These are phyloP conservation scores for Chloropsis cyanopogon DNA, from an alignment of 2,113 vertebrate genomes.

Conservation along the genomic window DNA sequence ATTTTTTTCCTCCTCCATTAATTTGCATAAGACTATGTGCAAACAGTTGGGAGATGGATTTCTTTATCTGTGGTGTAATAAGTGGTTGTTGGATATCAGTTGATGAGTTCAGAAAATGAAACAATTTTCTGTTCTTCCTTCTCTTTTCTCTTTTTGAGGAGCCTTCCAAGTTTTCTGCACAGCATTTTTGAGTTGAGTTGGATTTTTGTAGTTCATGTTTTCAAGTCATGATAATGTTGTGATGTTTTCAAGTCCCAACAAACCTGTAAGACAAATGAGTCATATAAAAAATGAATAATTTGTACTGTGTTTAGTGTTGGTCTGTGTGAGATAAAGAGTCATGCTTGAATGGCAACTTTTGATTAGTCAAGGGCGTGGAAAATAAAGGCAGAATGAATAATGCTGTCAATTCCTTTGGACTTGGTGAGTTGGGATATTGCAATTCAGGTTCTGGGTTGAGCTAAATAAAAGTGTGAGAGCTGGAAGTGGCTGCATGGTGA, in stretches of 20 bases:
- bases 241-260: neutral
- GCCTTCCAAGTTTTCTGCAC: neutral
- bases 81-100: neutral
- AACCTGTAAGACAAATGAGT: neutral
- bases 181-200: neutral
- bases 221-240: accelerated
- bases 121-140: neutral
- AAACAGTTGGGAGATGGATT: neutral
- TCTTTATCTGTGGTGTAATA: neutral
- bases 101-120: neutral
- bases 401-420: neutral
- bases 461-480: neutral
- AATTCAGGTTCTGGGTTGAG: neutral
- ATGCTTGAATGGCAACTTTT: neutral
- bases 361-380: neutral
- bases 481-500: neutral
- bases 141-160: neutral
- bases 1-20: neutral
- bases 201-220: neutral
- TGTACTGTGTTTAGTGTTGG: neutral
- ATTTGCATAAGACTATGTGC: neutral
- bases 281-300: neutral
- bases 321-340: neutral
- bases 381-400: neutral
- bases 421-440: neutral